These are phyloP conservation scores for human DNA, from an alignment of 2,113 vertebrate species.

Conservation along the genomic window DNA sequence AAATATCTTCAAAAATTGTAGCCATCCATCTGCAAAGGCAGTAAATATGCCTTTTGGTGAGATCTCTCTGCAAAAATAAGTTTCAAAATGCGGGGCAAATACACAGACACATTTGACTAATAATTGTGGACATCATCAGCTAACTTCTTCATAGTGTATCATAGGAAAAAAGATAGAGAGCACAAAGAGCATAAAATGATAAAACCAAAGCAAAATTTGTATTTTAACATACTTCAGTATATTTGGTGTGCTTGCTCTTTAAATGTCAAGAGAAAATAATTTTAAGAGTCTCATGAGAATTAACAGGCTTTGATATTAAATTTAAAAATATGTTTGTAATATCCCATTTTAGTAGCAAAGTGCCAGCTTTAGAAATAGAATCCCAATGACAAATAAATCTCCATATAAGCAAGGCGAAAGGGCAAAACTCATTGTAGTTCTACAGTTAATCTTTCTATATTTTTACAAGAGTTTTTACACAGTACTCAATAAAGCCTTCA, in stretches of 20 bases:
- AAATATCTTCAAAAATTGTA: not conserved
- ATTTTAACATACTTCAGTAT: not conserved
- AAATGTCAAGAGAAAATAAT: slow-evolving; percentile 20
- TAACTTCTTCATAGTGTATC: not conserved
- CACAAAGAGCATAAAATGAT: not conserved
- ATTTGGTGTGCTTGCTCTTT: not conserved
- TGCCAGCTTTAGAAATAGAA: not conserved
- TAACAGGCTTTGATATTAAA: not conserved
- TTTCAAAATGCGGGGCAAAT: not conserved
- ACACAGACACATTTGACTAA: not conserved
- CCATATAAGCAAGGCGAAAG: not conserved
- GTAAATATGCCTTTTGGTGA: not conserved
- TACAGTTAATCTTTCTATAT: not conserved
- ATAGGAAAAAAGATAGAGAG: not conserved
- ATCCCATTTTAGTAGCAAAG: not conserved
- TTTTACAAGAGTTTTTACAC: not conserved
- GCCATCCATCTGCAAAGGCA: not conserved
- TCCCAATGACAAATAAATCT: not conserved
- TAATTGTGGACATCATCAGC: not conserved
- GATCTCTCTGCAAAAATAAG: not conserved
- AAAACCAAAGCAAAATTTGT: not conserved
- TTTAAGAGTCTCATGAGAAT: not conserved
- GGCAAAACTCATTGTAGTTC: not conserved
- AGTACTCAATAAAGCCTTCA: not conserved
- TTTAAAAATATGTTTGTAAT: not conserved